phyloP scores from a whole-genome alignment of 2,797 vertebrate species.

The Pogonophryne albipinna region DNA sequence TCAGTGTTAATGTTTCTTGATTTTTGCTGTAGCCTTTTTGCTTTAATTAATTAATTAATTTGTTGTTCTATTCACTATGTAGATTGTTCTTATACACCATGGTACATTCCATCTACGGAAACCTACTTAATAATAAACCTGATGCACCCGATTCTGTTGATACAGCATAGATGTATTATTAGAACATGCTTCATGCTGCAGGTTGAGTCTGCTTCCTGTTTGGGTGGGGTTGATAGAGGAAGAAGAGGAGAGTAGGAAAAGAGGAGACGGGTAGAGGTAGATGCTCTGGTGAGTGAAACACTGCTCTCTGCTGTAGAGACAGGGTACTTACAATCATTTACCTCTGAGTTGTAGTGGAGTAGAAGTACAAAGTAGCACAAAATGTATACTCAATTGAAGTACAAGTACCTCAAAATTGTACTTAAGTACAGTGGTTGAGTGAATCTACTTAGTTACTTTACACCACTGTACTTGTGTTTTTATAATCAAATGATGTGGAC shows the following conservation, averaged over 20 bases:
- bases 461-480: too few species aligned
- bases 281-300: background rate
- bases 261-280: slow-evolving; percentile 5
- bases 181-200: background rate
- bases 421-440: too few species aligned
- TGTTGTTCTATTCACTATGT: too few species aligned
- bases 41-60: background rate
- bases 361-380: too few species aligned
- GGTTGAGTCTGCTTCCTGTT: slow-evolving; percentile 51
- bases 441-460: too few species aligned
- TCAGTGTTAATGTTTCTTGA: background rate
- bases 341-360: too few species aligned
- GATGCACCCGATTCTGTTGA: background rate
- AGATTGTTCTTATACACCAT: too few species aligned
- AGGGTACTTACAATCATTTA: background rate
- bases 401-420: too few species aligned
- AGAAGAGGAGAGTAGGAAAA: slow-evolving; percentile 26
- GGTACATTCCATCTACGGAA: background rate
- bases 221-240: slow-evolving; percentile 69
- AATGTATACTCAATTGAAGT: too few species aligned
- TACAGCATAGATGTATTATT: too few species aligned
- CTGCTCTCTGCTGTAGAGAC: slow-evolving; percentile 27
- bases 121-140: background rate
- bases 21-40: background rate
- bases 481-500: too few species aligned